Base-by-base conservation (phyloP, 2,797 vertebrate genomes). In the Gadopsis bispinosus region DNA sequence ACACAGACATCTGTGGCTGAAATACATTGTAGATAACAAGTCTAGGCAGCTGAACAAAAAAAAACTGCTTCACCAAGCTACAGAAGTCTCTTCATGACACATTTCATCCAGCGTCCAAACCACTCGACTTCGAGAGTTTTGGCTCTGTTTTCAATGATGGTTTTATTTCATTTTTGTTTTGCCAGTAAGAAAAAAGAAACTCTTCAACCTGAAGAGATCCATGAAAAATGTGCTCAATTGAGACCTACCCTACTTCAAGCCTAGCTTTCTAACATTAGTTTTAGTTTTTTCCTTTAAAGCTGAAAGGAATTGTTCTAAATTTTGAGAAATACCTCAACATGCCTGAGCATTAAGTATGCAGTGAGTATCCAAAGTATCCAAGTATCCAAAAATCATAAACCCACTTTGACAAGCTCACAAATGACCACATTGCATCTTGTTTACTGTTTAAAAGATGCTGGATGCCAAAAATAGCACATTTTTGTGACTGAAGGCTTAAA, bases 61-160 rank as follows among this genome's bases (percentile, higher is more conserved):
- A 45, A 51, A 55, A 41, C 16, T 29, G 13, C 19, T 56, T 55
- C 64, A 48, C 4, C 13, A 51, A 69, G 31, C 16, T 35, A n/a
- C 43, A 66, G 63, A 5, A 19, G 22, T 68, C 69, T 71, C 51
- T 56, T 45, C 7, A 22, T 63, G 41, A 62, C 47, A 67, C 19
- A 77, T 75, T 78, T 77, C 26, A 70, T 71, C 39, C 17, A 45
- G 3, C 39, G 12, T 63, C 43, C 11, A 81, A 63, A 75, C 53
- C 37, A 51, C 67, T 83, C 39, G 31, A 17, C 47, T 64, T 33
- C 53, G 45, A 69, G 17, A 48, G 59, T 54, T 4, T 70, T 68
- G 64, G 55, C 74, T 69, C 35, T 6, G 26, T 56, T 69, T 67
- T 58, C 26, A 66, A 55, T 67, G 55, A 72, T 54, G 22, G 0